Base-by-base conservation (phyloP, 2,113 vertebrate species). In the Arizona elegans region DNA sequence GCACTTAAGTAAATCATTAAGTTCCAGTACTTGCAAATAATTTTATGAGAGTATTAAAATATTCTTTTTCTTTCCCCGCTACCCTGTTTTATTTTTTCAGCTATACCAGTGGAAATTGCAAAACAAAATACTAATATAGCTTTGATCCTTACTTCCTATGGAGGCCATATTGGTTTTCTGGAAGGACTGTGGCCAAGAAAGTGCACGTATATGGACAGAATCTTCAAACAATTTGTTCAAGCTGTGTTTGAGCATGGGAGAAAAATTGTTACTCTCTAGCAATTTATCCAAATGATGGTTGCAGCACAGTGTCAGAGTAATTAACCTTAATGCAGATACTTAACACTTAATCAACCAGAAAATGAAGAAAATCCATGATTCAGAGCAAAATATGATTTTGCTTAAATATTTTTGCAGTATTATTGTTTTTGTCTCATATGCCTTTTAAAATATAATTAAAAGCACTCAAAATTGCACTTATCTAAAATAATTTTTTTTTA, bases 121-220 rank as follows among this genome's bases (percentile, higher is more conserved):
- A 99, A 99, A 97, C 98, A 99, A 98, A 99, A 99, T 29, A 99
- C 99, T n/a, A 98, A 99, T 53, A 96, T 99, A 92, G 99, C 99
- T 86, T 95, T 99, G 95, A 98, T 99, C 88, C 98, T 99, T 93
- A 99, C 99, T 93, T 98, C 98, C 19, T 98, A 98, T 0, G 99
- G 99, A 33, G 99, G 99, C 97, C 99, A 99, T 92, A 99, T 99
- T 95, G 99, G 99, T 94, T 99, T 99, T 97, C 98, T 99, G 95
- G 99, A 99, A 95, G 99, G 99, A 89, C 96, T 99, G 93, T 99
- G 99, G 99, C 99, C 99, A 43, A 98, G 99, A 89, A 98, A 98
- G 93, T 98, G 98, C 97, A 99, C 99, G 90, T 99, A 99, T 97
- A 99, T 99, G 99, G 99, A 99, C 97, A 98, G 99, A 90, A 98